Conservation (phyloP, 2,113 vertebrate genomes). For the Galemys pyrenaicus region DNA sequence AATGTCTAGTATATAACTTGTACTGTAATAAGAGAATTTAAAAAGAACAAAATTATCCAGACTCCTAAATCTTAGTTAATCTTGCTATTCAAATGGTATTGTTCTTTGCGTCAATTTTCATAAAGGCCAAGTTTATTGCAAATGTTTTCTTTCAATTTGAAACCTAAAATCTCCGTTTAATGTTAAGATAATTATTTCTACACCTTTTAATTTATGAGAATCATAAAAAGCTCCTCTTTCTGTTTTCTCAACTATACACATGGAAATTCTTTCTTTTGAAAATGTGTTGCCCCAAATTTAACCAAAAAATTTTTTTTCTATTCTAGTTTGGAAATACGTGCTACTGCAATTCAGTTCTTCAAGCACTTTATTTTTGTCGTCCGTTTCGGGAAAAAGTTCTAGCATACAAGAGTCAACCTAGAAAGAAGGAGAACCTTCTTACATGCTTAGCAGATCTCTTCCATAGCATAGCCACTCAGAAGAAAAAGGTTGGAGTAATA, state of each 20-base stretch:
- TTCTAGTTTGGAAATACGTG: constrained; percentile 97
- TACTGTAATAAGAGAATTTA: background rate
- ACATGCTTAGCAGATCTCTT: constrained; percentile 91
- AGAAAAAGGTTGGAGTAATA: constrained; percentile 91
- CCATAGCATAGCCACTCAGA: constrained; percentile 91
- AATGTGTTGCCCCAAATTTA: constrained; percentile 44
- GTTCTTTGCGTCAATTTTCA: background rate
- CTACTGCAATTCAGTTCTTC: constrained; percentile 98
- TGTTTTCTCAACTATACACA: background rate
- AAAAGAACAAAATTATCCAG: background rate
- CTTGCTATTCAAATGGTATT: background rate
- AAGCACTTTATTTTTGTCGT: constrained; percentile 95
- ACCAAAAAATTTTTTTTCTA: constrained; percentile 70
- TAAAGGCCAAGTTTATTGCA: background rate
- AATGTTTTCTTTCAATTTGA: constrained; percentile 2
- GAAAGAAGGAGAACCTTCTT: constrained; percentile 90
- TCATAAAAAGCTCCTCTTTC: background rate
- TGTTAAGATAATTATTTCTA: constrained; percentile 24
- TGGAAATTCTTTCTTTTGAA: constrained; percentile 11
- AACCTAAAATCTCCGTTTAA: background rate
- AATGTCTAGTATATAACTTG: background rate
- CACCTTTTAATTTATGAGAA: background rate
- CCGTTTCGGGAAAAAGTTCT: constrained; percentile 91
- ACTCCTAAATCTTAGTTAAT: background rate
- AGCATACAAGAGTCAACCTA: constrained; percentile 89